A percentile compares a stretch with the other conserved stretches of the same genome.
These are phyloP conservation scores for Nyctibius grandis DNA, from an alignment of 2,797 vertebrate genomes.

Conservation along the genomic window DNA sequence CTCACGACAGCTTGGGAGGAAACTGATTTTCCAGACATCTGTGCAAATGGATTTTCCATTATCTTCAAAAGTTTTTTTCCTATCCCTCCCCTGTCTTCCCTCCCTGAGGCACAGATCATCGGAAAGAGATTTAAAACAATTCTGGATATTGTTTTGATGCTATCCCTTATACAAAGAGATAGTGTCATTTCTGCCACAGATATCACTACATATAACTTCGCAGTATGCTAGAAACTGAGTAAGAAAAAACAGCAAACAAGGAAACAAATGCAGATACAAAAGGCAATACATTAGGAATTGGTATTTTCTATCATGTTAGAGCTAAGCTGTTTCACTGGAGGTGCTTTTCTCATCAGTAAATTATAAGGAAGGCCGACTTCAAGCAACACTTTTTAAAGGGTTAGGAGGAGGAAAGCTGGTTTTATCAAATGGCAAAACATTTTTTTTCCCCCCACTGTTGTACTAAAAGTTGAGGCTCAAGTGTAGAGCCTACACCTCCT, in stretches of 20 bases:
- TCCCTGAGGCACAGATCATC: neutral
- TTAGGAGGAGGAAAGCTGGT: neutral
- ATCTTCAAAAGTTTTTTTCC: conserved; percentile 26
- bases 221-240: neutral
- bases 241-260: neutral
- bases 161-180: neutral
- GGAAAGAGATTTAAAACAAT: neutral
- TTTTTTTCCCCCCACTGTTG: too few species aligned
- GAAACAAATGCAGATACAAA: neutral
- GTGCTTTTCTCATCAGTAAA: neutral
- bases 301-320: neutral
- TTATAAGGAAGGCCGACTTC: neutral
- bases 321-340: neutral
- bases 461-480: neutral
- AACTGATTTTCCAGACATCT: conserved; percentile 52
- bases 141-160: neutral
- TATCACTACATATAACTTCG: neutral
- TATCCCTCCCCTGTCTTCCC: neutral
- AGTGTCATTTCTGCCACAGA: neutral
- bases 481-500: neutral
- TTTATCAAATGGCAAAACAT: neutral
- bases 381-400: neutral
- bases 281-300: neutral
- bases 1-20: neutral
- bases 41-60: conserved; percentile 37